Conservation (phyloP, 2,113 vertebrate species). For the Nothoprocta perdicaria region DNA sequence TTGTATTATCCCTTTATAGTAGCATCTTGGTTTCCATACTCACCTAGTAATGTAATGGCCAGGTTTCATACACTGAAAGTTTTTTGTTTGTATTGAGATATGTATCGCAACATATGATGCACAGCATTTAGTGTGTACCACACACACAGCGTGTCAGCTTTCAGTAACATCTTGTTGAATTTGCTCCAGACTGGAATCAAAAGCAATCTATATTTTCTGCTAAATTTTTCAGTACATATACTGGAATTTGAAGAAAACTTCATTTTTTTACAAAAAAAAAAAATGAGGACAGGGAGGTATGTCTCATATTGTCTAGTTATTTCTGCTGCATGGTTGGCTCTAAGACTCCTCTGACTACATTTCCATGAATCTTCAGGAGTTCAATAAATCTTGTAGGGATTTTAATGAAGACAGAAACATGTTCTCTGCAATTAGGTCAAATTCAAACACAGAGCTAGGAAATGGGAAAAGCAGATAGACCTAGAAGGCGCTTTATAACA, state of each 20-base stretch:
- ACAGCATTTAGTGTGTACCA: neutral
- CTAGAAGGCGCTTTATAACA: neutral
- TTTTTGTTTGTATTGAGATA: neutral
- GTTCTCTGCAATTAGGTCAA: slow-evolving; percentile 24
- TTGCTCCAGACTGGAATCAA: neutral
- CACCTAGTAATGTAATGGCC: neutral
- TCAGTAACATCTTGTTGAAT: neutral
- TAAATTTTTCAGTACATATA: neutral
- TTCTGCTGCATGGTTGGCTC: neutral
- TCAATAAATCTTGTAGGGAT: slow-evolving; percentile 24
- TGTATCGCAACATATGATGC: rapidly evolving
- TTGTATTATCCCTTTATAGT: neutral
- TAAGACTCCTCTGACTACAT: neutral
- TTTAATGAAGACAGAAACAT: neutral
- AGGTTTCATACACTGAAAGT: neutral
- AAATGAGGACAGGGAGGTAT: neutral
- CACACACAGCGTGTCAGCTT: neutral
- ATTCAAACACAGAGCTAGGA: slow-evolving; percentile 12
- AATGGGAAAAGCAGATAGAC: slow-evolving; percentile 25
- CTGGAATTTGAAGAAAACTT: neutral
- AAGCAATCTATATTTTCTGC: neutral
- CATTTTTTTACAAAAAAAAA: neutral
- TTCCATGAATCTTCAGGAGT: neutral
- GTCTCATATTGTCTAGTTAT: neutral
- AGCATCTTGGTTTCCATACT: rapidly evolving